These are phyloP conservation scores for Zosterops japonicus DNA, from an alignment of 2,113 vertebrate genomes.

Conservation along the genomic window DNA sequence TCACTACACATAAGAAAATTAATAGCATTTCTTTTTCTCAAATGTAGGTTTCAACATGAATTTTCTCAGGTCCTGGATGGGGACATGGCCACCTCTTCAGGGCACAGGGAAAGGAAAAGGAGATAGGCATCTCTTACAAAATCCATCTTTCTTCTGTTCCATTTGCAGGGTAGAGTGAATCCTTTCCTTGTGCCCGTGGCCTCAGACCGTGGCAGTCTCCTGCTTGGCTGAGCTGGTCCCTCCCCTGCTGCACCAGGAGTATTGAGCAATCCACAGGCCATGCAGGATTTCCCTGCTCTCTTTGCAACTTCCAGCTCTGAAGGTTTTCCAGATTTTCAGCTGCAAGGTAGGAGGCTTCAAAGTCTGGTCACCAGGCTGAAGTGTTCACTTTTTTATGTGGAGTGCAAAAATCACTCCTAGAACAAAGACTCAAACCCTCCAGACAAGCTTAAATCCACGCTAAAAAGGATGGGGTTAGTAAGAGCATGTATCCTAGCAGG, in stretches of 20 bases:
- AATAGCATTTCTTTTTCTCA: not conserved
- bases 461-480: not conserved
- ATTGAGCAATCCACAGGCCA: not conserved
- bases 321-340: not conserved
- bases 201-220: not conserved
- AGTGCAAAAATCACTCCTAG: not conserved
- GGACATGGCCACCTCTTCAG: not conserved
- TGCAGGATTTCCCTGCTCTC: not conserved
- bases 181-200: not conserved
- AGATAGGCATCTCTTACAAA: not conserved
- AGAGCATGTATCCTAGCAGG: not conserved
- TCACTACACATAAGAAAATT: not conserved
- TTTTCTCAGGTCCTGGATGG: not conserved
- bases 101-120: not conserved
- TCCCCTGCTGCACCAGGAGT: not conserved
- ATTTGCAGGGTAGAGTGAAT: not conserved
- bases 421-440: not conserved
- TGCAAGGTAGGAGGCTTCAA: not conserved
- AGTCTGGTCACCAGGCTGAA: not conserved
- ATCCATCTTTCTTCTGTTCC: not conserved
- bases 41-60: rapidly evolving
- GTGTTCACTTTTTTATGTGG: not conserved
- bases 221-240: not conserved
- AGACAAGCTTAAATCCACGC: not conserved
- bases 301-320: not conserved